Evolutionary conservation across 2,113 vertebrate genomes (phyloP).

Genomic region (Python bivittatus): DNA sequence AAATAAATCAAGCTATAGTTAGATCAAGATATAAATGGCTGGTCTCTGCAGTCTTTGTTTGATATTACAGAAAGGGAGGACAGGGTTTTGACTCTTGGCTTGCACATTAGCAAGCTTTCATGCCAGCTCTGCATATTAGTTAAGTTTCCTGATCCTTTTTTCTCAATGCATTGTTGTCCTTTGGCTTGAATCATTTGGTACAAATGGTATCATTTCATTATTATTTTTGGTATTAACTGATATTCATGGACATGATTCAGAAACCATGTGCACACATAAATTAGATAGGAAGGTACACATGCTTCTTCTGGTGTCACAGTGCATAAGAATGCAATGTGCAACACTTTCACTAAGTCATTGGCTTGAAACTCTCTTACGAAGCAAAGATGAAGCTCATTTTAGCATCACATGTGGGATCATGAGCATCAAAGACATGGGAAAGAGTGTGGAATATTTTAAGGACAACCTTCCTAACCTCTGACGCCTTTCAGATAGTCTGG

Average conservation of each 20-base stretch:
- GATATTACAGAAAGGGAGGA: background rate
- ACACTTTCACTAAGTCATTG: background rate
- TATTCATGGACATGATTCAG: background rate
- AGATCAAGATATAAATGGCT: background rate
- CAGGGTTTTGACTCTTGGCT: background rate
- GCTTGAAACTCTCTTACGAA: background rate
- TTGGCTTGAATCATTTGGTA: too few relatives aligned
- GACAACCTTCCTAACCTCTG: background rate
- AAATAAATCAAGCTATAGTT: background rate
- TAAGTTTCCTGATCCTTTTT: background rate
- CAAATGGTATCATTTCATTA: too few relatives aligned
- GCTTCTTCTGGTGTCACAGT: conserved; percentile 3
- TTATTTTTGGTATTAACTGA: background rate
- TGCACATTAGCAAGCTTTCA: background rate
- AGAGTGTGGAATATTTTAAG: background rate
- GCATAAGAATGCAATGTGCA: background rate
- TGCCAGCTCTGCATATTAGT: background rate
- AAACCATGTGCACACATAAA: background rate
- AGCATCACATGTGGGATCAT: background rate
- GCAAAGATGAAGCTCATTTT: background rate
- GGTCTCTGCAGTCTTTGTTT: background rate
- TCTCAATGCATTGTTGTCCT: background rate
- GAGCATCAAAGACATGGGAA: background rate
- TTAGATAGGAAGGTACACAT: background rate
- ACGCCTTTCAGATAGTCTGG: background rate